Percentiles rank a stretch among this genome's conserved stretches.
These are phyloP conservation scores for Pitangus sulphuratus DNA, from an alignment of 2,797 vertebrate species.

Conservation along the genomic window DNA sequence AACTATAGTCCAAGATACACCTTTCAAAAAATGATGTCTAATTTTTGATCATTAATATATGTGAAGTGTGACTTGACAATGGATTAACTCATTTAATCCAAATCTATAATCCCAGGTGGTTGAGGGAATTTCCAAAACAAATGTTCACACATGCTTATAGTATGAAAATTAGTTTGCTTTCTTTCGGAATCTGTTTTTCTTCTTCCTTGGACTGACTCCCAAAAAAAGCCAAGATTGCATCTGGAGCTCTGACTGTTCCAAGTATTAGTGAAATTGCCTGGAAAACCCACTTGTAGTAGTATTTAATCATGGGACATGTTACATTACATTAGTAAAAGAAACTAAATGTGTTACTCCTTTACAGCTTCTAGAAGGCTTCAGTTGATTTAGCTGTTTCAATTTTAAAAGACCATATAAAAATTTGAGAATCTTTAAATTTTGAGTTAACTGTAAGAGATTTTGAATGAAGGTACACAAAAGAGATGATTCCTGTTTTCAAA, in stretches of 20 bases:
- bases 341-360: not conserved
- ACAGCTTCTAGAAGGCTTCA: not conserved
- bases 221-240: not conserved
- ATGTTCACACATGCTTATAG: not conserved
- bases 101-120: not conserved
- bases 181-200: not conserved
- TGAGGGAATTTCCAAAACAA: slow-evolving; percentile 12
- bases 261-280: slow-evolving; percentile 21
- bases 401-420: not conserved
- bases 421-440: not conserved
- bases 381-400: not conserved
- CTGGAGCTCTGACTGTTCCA: slow-evolving; percentile 15
- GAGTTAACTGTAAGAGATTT: not conserved
- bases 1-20: fast-evolving
- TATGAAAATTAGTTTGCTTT: slow-evolving; percentile 22
- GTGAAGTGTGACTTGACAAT: not conserved
- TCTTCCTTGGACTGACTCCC: not conserved
- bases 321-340: not conserved
- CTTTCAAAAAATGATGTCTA: not conserved
- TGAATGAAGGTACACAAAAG: not conserved
- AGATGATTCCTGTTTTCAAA: not conserved
- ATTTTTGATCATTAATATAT: not conserved
- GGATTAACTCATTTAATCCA: not conserved
- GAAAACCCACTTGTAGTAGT: slow-evolving; percentile 3
- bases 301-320: not conserved